These are phyloP conservation scores for Ramphastos sulfuratus DNA, from an alignment of 2,113 vertebrate species.

Conservation along the genomic window DNA sequence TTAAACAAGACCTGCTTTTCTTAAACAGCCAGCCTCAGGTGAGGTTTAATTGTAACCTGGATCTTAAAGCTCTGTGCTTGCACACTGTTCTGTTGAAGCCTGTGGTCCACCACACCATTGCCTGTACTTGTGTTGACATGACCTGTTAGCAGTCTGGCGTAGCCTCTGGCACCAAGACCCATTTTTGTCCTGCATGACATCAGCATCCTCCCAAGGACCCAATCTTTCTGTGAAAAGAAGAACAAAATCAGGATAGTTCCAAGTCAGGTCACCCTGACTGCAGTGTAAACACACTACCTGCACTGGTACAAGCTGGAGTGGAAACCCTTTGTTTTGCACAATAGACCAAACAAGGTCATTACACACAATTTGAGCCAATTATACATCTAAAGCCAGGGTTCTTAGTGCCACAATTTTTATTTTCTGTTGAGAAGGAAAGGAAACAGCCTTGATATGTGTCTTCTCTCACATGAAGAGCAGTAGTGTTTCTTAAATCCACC, in stretches of 20 bases:
- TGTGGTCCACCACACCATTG: not conserved
- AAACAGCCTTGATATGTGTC: not conserved
- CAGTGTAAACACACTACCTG: constrained; percentile 3
- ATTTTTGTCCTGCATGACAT: not conserved
- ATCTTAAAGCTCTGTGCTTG: not conserved
- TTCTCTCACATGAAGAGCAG: not conserved
- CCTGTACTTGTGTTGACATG: not conserved
- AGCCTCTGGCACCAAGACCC: not conserved
- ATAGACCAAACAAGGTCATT: constrained; percentile 26
- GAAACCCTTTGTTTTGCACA: constrained; percentile 2
- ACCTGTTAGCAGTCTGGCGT: not conserved
- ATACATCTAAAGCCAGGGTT: not conserved
- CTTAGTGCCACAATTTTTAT: not conserved
- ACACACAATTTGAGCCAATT: constrained; percentile 30
- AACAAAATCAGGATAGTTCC: not conserved
- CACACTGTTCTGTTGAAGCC: fast-evolving
- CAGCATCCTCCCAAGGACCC: not conserved
- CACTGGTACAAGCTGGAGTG: not conserved
- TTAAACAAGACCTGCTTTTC: constrained; percentile 31
- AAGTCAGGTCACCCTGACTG: constrained; percentile 45
- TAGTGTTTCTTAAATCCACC: not conserved
- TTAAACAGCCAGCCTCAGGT: constrained; percentile 22
- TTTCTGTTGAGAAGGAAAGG: not conserved
- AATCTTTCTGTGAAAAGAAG: not conserved
- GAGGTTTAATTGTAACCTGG: constrained; percentile 28